A percentile compares a stretch with the other conserved stretches of the same genome.
Evolutionary conservation across 2,797 vertebrate genomes (phyloP).

Genomic region (Pampus argenteus): DNA sequence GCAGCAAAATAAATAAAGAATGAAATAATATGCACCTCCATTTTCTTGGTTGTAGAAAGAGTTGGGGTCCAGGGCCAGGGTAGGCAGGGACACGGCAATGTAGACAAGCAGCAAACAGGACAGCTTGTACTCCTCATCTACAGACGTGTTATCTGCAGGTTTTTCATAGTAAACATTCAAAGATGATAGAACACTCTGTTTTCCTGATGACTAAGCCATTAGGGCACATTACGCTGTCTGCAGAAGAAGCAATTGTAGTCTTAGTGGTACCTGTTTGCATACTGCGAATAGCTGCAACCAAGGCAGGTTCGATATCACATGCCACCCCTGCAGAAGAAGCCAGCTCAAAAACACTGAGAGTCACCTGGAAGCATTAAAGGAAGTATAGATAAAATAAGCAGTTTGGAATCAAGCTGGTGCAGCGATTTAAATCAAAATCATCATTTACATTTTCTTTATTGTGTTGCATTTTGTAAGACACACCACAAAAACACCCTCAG

Average conservation of each 20-base stretch:
- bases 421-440: background rate
- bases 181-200: background rate
- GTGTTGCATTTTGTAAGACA: background rate
- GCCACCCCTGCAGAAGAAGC: slow-evolving; percentile 89
- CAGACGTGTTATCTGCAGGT: slow-evolving; percentile 86
- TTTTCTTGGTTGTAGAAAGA: slow-evolving; percentile 88
- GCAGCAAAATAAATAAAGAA: slow-evolving; percentile 40
- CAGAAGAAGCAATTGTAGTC: background rate
- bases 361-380: slow-evolving; percentile 80
- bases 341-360: slow-evolving; percentile 90
- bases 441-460: background rate
- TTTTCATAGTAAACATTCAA: slow-evolving; percentile 1
- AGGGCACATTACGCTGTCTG: background rate
- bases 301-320: slow-evolving; percentile 91
- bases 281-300: slow-evolving; percentile 87
- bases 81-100: slow-evolving; percentile 90
- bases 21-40: slow-evolving; percentile 85
- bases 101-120: slow-evolving; percentile 93
- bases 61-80: slow-evolving; percentile 86
- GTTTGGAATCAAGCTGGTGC: background rate
- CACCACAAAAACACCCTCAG: background rate
- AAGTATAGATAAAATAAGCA: background rate
- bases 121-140: slow-evolving; percentile 93
- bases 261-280: slow-evolving; percentile 86
- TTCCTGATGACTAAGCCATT: background rate